These are phyloP conservation scores for Leptodactylus fallax DNA, from an alignment of 2,797 vertebrate species.

Conservation along the genomic window DNA sequence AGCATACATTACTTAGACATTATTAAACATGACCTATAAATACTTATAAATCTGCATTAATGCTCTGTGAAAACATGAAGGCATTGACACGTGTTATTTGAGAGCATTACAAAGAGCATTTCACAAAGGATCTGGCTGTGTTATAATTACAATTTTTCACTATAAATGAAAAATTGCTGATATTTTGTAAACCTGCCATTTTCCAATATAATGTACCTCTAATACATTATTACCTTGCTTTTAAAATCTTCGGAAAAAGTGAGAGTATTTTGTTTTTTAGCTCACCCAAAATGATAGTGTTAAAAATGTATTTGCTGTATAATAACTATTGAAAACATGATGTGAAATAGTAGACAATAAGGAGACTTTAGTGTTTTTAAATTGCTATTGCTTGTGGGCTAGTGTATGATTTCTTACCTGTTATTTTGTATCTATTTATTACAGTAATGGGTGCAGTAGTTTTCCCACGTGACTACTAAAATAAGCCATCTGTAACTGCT, in stretches of 20 bases:
- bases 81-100: background rate
- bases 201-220: background rate
- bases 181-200: conserved; percentile 7
- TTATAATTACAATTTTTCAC: background rate
- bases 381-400: conserved; percentile 64
- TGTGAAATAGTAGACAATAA: conserved; percentile 61
- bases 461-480: conserved; percentile 70
- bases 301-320: conserved; percentile 11
- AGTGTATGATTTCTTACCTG: conserved; percentile 67
- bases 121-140: background rate
- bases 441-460: conserved; percentile 68
- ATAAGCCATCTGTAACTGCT: conserved; percentile 74
- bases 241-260: background rate
- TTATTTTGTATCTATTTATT: conserved; percentile 72
- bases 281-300: conserved; percentile 15
- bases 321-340: conserved; percentile 57
- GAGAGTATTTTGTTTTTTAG: background rate
- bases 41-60: conserved; percentile 7
- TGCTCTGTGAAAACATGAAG: background rate
- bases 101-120: conserved; percentile 9
- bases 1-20: background rate
- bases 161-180: conserved; percentile 8
- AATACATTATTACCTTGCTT: background rate
- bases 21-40: conserved; percentile 16
- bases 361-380: conserved; percentile 65